phyloP scores from a whole-genome alignment of 2,888 invertebrate species.

The Nomada fucata region DNA sequence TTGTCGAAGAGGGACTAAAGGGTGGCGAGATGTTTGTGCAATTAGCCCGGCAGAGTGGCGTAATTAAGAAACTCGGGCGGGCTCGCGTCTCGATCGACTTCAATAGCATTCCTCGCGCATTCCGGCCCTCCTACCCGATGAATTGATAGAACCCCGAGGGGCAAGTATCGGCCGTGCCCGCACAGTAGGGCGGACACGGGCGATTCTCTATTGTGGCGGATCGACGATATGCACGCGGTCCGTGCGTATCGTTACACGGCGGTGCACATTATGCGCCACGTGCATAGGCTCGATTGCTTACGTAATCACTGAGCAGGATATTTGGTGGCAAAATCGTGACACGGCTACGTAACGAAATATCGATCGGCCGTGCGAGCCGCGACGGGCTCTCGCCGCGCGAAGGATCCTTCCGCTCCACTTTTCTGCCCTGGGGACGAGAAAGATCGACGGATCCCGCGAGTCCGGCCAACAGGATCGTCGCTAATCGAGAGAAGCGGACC shows the following conservation, averaged over 20 bases:
- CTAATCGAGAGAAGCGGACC: conserved; percentile 33
- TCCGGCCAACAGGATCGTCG: not conserved
- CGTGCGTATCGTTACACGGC: conserved; percentile 60
- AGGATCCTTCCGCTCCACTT: not conserved
- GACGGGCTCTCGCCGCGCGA: not conserved
- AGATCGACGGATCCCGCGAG: not conserved
- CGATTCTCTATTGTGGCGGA: conserved; percentile 63
- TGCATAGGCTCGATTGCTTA: conserved; percentile 53
- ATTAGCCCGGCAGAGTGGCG: conserved; percentile 72
- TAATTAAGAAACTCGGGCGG: conserved; percentile 78
- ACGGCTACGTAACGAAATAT: conserved; percentile 36
- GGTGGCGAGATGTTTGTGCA: conserved; percentile 69
- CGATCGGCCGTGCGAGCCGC: not conserved
- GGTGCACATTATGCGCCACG: conserved; percentile 65
- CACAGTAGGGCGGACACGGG: conserved; percentile 48
- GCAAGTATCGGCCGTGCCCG: conserved; percentile 64
- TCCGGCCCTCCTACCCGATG: conserved; percentile 41
- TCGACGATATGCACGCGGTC: conserved; percentile 42
- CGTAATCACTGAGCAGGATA: conserved; percentile 58
- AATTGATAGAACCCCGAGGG: conserved; percentile 51
- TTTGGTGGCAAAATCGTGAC: conserved; percentile 37
- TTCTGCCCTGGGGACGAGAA: not conserved
- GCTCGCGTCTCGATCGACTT: conserved; percentile 69
- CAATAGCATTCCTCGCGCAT: conserved; percentile 78
- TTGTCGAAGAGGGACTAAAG: conserved; percentile 16